Evolutionary conservation across 2,888 invertebrate genomes (phyloP), one percentile per base, ranked within the genome.

Genomic region (Xestia c-nigrum): DNA sequence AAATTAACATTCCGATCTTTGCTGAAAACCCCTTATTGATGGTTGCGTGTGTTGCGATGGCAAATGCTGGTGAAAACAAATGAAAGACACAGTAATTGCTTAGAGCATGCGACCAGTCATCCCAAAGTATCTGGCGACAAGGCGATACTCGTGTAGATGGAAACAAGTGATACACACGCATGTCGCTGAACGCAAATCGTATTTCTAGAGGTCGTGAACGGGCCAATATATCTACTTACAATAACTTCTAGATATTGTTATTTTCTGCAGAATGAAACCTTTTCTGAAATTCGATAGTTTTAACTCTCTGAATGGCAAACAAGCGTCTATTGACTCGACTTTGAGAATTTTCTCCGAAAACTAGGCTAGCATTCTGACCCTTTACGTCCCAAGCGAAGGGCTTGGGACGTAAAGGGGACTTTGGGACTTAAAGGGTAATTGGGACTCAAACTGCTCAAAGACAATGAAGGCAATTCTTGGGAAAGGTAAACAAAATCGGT

Each of bases 401-500:
- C n/a, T n/a, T n/a, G n/a, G n/a, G n/a, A n/a, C n/a, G n/a, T n/a
- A n/a, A n/a, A n/a, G n/a, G n/a, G n/a, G n/a, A n/a, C n/a, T n/a
- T n/a, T n/a, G n/a, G n/a, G n/a, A n/a, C n/a, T n/a, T n/a, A n/a
- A n/a, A n/a, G n/a, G n/a, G n/a, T n/a, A n/a, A n/a, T n/a, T n/a
- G n/a, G n/a, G n/a, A n/a, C 78, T 14, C 5, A 38, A 71, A 65
- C 16, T 4, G 21, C 2, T 79, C 43, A 52, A 78, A 71, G 50
- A 38, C 50, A 79, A 31, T n/a, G 12, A 31, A 47, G 5, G 14
- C 14, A 46, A 63, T 47, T 70, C 78, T 55, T n/a, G 47, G 38
- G 52, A 46, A 78, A 76, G 70, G 6, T 7, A 78, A 77, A 63
- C 21, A 19, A 31, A 63, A 70, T 63, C 52, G 55, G 1, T 55